Conservation (phyloP, 2,888 invertebrate species). For the Perizoma affinitatum region DNA sequence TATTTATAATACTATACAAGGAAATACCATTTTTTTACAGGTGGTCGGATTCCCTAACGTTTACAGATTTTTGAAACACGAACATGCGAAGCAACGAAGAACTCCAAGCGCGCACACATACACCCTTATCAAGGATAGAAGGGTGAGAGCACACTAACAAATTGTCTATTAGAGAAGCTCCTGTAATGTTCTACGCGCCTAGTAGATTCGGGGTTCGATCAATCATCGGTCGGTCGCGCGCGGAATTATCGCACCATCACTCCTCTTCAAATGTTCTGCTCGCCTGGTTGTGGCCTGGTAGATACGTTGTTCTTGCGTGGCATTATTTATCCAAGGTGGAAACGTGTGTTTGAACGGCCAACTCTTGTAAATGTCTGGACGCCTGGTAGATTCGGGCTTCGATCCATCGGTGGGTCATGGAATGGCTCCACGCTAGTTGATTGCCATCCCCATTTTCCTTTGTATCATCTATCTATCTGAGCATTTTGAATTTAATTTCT, state of each 20-base stretch:
- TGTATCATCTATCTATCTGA: too few relatives aligned
- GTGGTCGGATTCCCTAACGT: conserved; percentile 86
- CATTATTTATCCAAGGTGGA: too few relatives aligned
- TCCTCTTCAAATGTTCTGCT: too few relatives aligned
- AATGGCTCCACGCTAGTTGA: conserved; percentile 1
- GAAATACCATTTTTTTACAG: conserved; percentile 64
- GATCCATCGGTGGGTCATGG: conserved; percentile 14
- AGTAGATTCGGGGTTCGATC: conserved; percentile 46
- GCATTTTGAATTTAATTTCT: too few relatives aligned
- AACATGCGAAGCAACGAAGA: conserved; percentile 84
- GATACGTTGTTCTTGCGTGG: too few relatives aligned
- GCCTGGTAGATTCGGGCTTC: conserved; percentile 45
- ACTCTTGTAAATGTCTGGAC: background rate
- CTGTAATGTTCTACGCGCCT: conserved; percentile 49
- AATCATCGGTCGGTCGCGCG: conserved; percentile 16
- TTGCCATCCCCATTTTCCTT: too few relatives aligned
- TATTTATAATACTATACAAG: too few relatives aligned
- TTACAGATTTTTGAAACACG: conserved; percentile 86
- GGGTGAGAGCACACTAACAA: conserved; percentile 76
- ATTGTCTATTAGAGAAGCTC: conserved; percentile 3
- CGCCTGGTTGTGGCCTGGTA: too few relatives aligned
- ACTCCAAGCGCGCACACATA: conserved; percentile 79
- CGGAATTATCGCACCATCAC: too few relatives aligned
- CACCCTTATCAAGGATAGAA: conserved; percentile 79
- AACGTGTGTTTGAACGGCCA: too few relatives aligned